Evolutionary conservation across 2,888 invertebrate genomes (phyloP).

Genomic region (Agrotis ipsilon): DNA sequence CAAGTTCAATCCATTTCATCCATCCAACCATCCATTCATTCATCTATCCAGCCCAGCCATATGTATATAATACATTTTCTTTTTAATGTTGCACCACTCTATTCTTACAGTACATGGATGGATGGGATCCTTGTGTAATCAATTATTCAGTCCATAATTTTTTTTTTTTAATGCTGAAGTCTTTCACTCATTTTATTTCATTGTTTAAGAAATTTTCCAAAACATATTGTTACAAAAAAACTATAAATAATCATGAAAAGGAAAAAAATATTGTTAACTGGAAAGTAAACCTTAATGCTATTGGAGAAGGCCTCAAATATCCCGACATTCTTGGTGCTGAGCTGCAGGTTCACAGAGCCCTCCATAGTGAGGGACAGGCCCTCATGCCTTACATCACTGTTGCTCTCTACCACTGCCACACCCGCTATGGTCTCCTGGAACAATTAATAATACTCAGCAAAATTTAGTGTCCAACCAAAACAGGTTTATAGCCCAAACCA

Average conservation of each 20-base stretch:
- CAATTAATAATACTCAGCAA: not conserved
- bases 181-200: not conserved
- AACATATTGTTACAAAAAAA: not conserved
- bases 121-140: too few species aligned
- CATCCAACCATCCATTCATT: too few species aligned
- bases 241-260: too few species aligned
- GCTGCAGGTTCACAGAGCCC: conserved; percentile 96
- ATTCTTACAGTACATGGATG: too few species aligned
- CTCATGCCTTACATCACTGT: conserved; percentile 96
- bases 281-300: conserved; percentile 95
- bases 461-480: too few species aligned
- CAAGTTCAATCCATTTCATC: too few species aligned
- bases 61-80: too few species aligned
- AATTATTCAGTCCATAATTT: not conserved
- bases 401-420: conserved; percentile 94
- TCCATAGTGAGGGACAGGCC: conserved; percentile 97
- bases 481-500: too few species aligned
- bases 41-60: too few species aligned
- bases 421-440: conserved; percentile 96
- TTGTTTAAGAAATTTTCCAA: too few species aligned
- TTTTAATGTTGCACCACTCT: too few species aligned
- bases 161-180: not conserved
- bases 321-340: conserved; percentile 98
- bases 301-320: conserved; percentile 99
- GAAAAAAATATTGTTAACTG: not conserved